Conservation (phyloP, 2,113 vertebrate species). For the Pteronura brasiliensis region DNA sequence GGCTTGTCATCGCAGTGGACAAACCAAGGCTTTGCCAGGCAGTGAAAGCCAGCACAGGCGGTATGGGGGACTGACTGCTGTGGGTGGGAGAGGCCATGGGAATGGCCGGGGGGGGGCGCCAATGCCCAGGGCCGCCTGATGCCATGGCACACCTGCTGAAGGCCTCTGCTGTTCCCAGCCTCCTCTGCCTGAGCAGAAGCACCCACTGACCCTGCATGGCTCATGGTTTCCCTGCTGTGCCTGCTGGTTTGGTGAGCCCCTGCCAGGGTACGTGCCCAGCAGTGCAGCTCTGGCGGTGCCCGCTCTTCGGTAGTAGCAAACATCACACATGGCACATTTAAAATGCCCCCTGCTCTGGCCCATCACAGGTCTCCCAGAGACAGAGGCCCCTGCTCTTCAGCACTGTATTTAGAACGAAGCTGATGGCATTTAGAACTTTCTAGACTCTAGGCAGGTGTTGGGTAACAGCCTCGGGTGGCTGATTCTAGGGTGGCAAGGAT, state of each 20-base stretch:
- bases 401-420: fast-evolving
- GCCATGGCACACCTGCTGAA: fast-evolving
- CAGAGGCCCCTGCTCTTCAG: background rate
- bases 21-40: background rate
- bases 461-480: background rate
- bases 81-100: fast-evolving
- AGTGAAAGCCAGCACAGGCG: background rate
- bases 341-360: fast-evolving
- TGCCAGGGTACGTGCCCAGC: background rate
- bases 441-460: background rate
- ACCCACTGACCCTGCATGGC: background rate
- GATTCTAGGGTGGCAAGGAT: background rate
- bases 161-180: background rate
- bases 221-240: background rate
- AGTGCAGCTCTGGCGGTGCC: no score
- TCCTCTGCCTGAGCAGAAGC: background rate
- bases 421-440: background rate
- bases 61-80: no score
- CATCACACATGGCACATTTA: background rate
- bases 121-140: no score
- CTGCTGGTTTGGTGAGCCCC: background rate
- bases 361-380: background rate
- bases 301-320: background rate
- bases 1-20: background rate
- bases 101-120: background rate